Percentiles rank a stretch among this genome's conserved stretches.
Conservation (phyloP, 2,113 vertebrate genomes). For the Hypanus sabinus region DNA sequence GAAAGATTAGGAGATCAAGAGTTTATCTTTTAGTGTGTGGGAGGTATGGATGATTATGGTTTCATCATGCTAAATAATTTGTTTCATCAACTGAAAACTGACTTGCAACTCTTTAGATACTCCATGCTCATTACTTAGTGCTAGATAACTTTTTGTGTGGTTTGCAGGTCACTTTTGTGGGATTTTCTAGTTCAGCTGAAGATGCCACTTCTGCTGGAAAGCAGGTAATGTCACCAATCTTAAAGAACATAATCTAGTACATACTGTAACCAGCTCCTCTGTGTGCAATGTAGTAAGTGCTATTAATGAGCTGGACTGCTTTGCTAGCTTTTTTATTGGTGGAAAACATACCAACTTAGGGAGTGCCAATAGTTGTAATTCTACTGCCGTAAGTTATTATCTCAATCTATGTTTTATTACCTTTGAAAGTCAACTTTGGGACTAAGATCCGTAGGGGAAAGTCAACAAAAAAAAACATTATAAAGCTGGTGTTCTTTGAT, state of each 20-base stretch:
- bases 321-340: background rate
- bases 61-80: background rate
- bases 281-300: background rate
- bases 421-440: background rate
- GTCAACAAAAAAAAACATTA: background rate
- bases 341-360: no score
- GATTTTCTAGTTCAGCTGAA: constrained; percentile 64
- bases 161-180: constrained; percentile 79
- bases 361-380: background rate
- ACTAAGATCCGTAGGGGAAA: background rate
- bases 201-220: constrained; percentile 60
- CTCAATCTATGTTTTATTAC: background rate
- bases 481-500: background rate
- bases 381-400: background rate
- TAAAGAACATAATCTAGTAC: background rate
- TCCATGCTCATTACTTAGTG: background rate
- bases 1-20: no score
- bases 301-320: background rate
- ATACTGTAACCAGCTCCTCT: background rate
- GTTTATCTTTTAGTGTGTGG: no score
- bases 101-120: background rate
- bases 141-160: constrained; percentile 38
- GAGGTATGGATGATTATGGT: background rate
- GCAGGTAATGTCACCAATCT: constrained; percentile 59
- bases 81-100: background rate